phyloP scores from a whole-genome alignment of 2,888 invertebrate species.

The Saturnia pavonia region DNA sequence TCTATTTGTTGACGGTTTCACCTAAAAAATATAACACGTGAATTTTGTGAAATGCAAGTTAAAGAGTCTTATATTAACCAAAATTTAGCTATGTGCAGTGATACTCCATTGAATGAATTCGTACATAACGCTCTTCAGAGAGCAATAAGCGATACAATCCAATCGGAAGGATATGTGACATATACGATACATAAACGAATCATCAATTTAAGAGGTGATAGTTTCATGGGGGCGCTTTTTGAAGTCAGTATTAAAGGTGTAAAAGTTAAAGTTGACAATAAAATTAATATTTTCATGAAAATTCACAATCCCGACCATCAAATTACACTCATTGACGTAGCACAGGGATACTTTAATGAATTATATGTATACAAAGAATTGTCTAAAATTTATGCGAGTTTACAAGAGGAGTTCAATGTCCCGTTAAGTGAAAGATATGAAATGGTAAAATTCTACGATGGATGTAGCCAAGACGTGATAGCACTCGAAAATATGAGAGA shows the following conservation, averaged over 20 bases:
- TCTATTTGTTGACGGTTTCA: background rate
- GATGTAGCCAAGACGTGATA: constrained; percentile 32
- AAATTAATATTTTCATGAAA: constrained; percentile 50
- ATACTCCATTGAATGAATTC: background rate
- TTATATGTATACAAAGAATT: constrained; percentile 45
- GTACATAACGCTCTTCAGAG: constrained; percentile 25
- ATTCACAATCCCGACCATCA: constrained; percentile 33
- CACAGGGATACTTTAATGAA: constrained; percentile 40
- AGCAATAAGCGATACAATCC: constrained; percentile 35
- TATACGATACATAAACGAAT: constrained; percentile 30
- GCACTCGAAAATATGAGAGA: constrained; percentile 40
- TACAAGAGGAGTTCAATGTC: constrained; percentile 37
- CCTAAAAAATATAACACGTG: background rate
- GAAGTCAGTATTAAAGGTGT: constrained; percentile 43
- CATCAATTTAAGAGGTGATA: constrained; percentile 36
- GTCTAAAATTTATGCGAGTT: constrained; percentile 30
- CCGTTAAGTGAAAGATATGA: constrained; percentile 32
- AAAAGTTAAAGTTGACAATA: constrained; percentile 36
- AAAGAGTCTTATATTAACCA: background rate
- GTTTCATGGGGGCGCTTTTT: constrained; percentile 39
- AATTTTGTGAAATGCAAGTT: background rate
- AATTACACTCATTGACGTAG: constrained; percentile 32
- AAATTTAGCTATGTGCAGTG: background rate
- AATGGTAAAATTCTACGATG: constrained; percentile 33
- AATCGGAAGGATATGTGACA: constrained; percentile 35